A percentile compares a stretch with the other conserved stretches of the same genome.
Evolutionary conservation across 2,113 vertebrate genomes (phyloP).

Genomic region (Tachuris rubrigastra): DNA sequence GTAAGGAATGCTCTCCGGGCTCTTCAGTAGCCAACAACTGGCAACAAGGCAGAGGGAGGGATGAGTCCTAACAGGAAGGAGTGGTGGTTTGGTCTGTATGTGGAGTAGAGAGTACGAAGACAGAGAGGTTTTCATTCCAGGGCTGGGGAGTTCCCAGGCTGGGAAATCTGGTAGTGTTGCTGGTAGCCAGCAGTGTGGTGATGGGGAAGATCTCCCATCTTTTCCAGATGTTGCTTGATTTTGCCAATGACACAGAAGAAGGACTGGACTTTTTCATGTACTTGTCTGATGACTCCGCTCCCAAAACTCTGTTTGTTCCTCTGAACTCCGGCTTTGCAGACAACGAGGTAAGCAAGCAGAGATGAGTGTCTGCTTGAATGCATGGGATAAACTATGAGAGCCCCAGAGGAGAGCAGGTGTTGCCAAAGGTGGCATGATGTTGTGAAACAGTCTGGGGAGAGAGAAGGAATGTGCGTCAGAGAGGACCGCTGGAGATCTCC

Average conservation of each 20-base stretch:
- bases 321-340: slow-evolving; percentile 82
- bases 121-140: background rate
- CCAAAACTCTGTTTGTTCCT: slow-evolving; percentile 89
- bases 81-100: background rate
- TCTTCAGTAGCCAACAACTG: background rate
- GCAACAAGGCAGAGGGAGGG: background rate
- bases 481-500: background rate
- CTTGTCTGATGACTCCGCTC: slow-evolving; percentile 77
- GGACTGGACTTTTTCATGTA: slow-evolving; percentile 82
- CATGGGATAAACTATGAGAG: background rate
- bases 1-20: slow-evolving; percentile 65
- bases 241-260: slow-evolving; percentile 74
- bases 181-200: background rate
- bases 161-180: background rate
- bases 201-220: background rate
- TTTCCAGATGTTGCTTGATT: slow-evolving; percentile 82
- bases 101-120: background rate
- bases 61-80: fast-evolving
- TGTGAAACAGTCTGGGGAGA: background rate
- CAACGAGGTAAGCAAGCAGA: slow-evolving; percentile 78
- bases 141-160: background rate
- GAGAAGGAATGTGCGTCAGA: background rate
- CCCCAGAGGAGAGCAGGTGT: background rate
- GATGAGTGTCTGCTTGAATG: fast-evolving
- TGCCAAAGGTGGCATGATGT: background rate